Percentiles rank a stretch among this genome's conserved stretches.
Conservation (phyloP, 2,888 invertebrate species). For the Meteorus cinctellus region DNA sequence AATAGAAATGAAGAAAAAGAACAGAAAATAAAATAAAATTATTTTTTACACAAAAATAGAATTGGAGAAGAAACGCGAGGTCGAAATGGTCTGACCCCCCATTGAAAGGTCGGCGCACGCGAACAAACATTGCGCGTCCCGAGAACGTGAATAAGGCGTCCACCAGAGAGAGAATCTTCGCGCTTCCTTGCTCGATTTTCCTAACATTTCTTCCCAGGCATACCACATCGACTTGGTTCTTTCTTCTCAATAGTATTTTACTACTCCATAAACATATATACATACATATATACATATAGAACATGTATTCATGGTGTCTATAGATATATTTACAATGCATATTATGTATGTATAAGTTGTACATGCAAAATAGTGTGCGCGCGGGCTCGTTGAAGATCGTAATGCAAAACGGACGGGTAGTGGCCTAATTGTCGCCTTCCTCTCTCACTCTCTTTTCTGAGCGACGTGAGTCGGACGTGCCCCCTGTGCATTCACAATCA, state of each 20-base stretch:
- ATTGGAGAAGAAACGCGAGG: constrained; percentile 60
- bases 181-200: constrained; percentile 50
- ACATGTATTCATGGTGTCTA: not conserved
- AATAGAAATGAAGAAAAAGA: too few species aligned
- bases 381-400: constrained; percentile 23
- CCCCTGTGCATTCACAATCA: constrained; percentile 10
- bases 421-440: constrained; percentile 71
- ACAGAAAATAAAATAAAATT: too few species aligned
- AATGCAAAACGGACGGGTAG: constrained; percentile 55
- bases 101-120: constrained; percentile 63
- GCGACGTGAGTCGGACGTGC: constrained; percentile 37
- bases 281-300: constrained; percentile 12
- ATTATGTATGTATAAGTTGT: not conserved
- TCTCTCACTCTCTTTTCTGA: constrained; percentile 50
- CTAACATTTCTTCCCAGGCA: constrained; percentile 59
- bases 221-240: constrained; percentile 29
- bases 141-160: constrained; percentile 36
- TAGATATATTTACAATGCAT: too few species aligned
- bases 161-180: constrained; percentile 48
- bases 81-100: constrained; percentile 65
- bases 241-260: constrained; percentile 32
- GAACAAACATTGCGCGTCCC: constrained; percentile 61
- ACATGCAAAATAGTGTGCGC: constrained; percentile 2
- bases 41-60: not conserved
- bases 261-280: constrained; percentile 6